These are phyloP conservation scores for Bombus huntii DNA, from an alignment of 1,140 invertebrate species.

Conservation along the genomic window DNA sequence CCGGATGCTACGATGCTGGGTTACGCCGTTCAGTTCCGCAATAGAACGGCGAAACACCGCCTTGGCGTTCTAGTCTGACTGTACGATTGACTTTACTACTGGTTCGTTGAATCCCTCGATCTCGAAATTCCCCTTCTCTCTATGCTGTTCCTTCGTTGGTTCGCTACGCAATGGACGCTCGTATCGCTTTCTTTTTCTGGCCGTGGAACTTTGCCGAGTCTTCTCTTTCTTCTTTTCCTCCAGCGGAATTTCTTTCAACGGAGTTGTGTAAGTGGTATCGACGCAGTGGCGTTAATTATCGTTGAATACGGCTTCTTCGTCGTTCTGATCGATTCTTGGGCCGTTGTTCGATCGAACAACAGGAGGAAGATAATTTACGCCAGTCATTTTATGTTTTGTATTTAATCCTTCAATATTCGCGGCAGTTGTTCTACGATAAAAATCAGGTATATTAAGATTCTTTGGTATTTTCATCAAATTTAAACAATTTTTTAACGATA, in stretches of 20 bases:
- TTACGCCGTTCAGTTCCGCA: constrained; percentile 26
- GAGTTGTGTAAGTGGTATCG: background rate
- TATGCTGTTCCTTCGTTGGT: background rate
- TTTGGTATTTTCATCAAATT: no score
- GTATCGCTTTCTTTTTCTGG: background rate
- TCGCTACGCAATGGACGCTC: no score
- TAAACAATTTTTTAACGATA: no score
- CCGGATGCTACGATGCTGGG: background rate
- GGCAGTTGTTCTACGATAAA: no score
- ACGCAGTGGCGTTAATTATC: no score
- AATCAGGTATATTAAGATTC: no score
- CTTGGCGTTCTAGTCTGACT: constrained; percentile 61
- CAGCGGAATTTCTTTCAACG: background rate
- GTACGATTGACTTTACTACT: constrained; percentile 70
- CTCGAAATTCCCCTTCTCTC: no score
- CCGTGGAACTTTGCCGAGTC: no score
- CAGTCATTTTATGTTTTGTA: no score
- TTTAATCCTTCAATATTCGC: no score
- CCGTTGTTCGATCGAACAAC: background rate
- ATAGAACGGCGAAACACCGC: constrained; percentile 51
- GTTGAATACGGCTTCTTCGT: no score
- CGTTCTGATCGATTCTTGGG: background rate
- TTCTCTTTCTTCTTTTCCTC: background rate
- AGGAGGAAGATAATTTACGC: no score
- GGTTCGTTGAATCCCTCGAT: constrained; percentile 23